Conservation (phyloP, 2,797 vertebrate species). For the Gallinago solitaria region DNA sequence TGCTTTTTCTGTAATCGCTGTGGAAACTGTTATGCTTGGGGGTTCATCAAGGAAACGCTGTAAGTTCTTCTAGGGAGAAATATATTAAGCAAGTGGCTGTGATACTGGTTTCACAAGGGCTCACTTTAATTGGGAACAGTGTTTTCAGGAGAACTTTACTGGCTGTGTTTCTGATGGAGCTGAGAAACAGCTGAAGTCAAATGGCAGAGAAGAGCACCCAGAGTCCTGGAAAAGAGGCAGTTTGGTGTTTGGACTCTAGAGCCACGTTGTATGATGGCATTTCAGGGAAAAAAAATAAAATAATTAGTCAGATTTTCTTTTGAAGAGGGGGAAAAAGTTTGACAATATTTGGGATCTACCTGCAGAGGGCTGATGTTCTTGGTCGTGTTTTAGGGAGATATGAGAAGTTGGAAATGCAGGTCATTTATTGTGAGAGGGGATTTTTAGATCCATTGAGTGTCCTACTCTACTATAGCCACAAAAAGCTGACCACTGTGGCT, state of each 20-base stretch:
- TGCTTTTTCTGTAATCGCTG: slow-evolving; percentile 43
- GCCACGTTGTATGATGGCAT: not conserved
- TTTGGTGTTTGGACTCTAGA: not conserved
- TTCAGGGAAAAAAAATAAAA: not conserved
- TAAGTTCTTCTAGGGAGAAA: slow-evolving; percentile 28
- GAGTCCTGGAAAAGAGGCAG: not conserved
- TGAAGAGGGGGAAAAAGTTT: not conserved
- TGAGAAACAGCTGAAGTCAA: not conserved
- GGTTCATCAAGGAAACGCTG: slow-evolving; percentile 37
- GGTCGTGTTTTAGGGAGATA: not conserved
- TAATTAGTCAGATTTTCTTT: not conserved
- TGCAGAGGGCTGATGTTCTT: not conserved
- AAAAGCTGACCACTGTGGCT: rapidly evolving
- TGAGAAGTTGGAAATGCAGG: not conserved
- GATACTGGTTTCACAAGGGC: not conserved
- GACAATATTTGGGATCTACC: not conserved
- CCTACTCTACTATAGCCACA: not conserved
- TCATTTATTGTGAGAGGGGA: not conserved
- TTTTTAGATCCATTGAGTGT: not conserved
- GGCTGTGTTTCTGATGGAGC: not conserved
- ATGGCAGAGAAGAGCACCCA: not conserved
- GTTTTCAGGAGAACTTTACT: not conserved
- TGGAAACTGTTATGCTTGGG: slow-evolving; percentile 65
- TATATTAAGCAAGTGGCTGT: not conserved
- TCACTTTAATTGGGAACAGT: not conserved